Conservation (phyloP, 1,140 invertebrate species). For the Nasonia giraulti region DNA sequence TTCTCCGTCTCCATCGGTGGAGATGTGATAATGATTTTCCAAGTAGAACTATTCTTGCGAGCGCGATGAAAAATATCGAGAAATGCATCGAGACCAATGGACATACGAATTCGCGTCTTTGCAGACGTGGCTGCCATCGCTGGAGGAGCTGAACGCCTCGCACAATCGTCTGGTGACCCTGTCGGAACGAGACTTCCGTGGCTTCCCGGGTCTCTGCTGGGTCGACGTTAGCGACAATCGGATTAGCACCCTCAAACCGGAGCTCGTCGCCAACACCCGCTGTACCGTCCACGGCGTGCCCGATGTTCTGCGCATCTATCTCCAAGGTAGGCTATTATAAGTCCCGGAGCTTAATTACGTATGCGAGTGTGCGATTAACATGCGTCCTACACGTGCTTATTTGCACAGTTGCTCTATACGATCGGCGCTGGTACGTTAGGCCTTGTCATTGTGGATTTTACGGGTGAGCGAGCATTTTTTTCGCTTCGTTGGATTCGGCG, state of each 20-base stretch:
- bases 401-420: not conserved
- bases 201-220: slow-evolving; percentile 83
- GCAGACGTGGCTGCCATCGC: slow-evolving; percentile 83
- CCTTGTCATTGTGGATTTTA: not conserved
- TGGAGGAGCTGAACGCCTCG: slow-evolving; percentile 84
- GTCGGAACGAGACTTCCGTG: slow-evolving; percentile 86
- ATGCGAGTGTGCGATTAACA: not conserved
- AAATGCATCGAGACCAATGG: too few species aligned
- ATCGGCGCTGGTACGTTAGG: not conserved
- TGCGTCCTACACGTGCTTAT: not conserved
- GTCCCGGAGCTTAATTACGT: not conserved
- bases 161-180: slow-evolving; percentile 81
- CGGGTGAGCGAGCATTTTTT: not conserved
- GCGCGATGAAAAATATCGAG: not conserved
- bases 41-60: too few species aligned
- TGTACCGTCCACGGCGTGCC: slow-evolving; percentile 85
- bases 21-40: too few species aligned
- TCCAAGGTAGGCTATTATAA: slow-evolving; percentile 79
- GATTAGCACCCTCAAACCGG: slow-evolving; percentile 81
- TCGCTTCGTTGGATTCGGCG: not conserved
- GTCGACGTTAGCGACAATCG: slow-evolving; percentile 86
- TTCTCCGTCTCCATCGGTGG: too few species aligned
- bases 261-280: slow-evolving; percentile 84
- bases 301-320: slow-evolving; percentile 84
- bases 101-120: too few species aligned